Conservation (phyloP, 2,888 invertebrate species). For the Cephus nigrinus region DNA sequence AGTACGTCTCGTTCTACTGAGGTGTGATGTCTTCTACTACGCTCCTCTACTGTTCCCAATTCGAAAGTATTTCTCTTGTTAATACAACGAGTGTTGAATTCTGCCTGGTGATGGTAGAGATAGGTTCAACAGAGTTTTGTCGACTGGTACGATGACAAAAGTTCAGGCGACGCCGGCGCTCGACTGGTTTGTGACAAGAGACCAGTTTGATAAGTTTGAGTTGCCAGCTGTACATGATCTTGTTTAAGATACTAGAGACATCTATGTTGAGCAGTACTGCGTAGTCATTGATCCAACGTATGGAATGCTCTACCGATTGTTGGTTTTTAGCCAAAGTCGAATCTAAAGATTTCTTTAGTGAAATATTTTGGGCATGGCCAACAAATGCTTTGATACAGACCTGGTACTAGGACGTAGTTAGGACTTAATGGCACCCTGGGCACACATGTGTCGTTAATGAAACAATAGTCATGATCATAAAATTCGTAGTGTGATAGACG, state of each 20-base stretch:
- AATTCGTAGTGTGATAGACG: not conserved
- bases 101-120: not conserved
- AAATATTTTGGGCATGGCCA: not conserved
- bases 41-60: not conserved
- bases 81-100: not conserved
- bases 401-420: not conserved
- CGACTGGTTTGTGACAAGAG: conserved; percentile 34
- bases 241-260: not conserved
- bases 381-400: not conserved
- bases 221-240: not conserved
- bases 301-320: not conserved
- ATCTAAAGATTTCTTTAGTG: not conserved
- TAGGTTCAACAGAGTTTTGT: conserved; percentile 3
- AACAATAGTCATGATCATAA: not conserved
- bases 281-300: not conserved
- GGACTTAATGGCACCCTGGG: not conserved
- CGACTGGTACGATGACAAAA: conserved; percentile 27
- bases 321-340: not conserved
- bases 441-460: not conserved
- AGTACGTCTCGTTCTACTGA: not conserved
- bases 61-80: not conserved
- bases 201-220: conserved; percentile 18
- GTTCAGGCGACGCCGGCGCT: conserved; percentile 34
- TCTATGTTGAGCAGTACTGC: not conserved
- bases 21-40: not conserved